Evolutionary conservation across 2,113 vertebrate species (phyloP), one percentile per base, ranked within the genome.

Genomic region (Serinus canaria): DNA sequence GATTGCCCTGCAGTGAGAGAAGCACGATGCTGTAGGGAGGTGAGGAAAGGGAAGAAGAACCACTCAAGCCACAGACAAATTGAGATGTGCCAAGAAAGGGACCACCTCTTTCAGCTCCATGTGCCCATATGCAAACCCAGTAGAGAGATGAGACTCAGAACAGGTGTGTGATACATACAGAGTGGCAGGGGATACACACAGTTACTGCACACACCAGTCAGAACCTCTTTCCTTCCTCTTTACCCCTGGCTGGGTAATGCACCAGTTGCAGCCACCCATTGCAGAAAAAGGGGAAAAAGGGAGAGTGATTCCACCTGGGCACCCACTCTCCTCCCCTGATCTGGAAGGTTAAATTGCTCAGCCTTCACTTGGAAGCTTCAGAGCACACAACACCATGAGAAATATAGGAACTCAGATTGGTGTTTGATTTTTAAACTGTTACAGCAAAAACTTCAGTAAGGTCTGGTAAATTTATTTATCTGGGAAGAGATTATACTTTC

Each of bases 41-140:
- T 92, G 96, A 95, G 92, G 96, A 88, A 94, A 59, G 63, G 92
- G 92, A 89, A 94, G 90, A 94, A 96, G 85, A 96, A 89, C 91
- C 94, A 96, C 90, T 95, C 83, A 95, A 96, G 93, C 78, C 94
- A 97, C 94, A 97, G 93, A 94, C 94, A 93, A 97, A 94, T 62
- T 30, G 87, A 95, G 46, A 95, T 95, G 92, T 96, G 94, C 78
- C 94, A 91, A 95, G 95, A 96, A 94, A 47, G 79, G 92, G 94
- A 92, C 69, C 90, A 80, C 78, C 93, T 95, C 88, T 95, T 89
- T 89, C 81, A 91, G 89, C 59, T 95, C 82, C 79, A 76, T 83
- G 72, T 90, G 90, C 75, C 59, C 87, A 88, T 75, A 63, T 56
- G 87, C 78, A 87, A 96, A 92, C 73, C 91, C 95, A 87, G 89